Percentiles rank a stretch among this genome's conserved stretches.
phyloP scores from a whole-genome alignment of 2,797 vertebrate genomes.

The Helarctos malayanus region DNA sequence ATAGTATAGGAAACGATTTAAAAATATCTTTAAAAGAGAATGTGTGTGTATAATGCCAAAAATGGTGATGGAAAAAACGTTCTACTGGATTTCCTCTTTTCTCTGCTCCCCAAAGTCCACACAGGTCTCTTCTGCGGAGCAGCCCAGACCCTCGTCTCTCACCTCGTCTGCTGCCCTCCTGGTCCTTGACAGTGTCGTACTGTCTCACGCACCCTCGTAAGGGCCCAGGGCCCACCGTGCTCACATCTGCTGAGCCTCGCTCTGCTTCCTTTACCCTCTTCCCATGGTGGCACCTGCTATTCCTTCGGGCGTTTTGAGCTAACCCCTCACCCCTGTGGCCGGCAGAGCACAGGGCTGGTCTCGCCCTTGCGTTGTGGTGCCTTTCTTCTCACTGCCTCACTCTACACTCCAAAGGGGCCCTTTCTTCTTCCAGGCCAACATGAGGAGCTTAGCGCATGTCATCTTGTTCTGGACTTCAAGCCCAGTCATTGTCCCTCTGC shows the following conservation, averaged over 20 bases:
- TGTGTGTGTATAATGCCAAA: neutral
- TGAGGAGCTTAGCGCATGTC: neutral
- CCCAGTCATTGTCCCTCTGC: neutral
- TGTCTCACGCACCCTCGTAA: neutral
- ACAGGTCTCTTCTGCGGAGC: neutral
- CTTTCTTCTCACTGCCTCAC: neutral
- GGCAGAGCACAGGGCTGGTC: neutral
- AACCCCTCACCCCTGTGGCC: neutral
- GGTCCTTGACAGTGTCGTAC: neutral
- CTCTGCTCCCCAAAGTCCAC: neutral
- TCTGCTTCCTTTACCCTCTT: neutral
- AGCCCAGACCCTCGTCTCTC: neutral
- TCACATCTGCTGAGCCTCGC: neutral
- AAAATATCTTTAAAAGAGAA: slow-evolving; percentile 43
- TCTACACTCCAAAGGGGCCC: neutral
- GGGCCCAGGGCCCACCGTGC: neutral
- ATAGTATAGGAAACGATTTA: neutral
- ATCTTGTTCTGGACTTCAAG: neutral
- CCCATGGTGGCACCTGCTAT: neutral
- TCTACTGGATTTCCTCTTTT: neutral
- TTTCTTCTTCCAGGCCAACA: neutral
- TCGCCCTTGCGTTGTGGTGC: neutral
- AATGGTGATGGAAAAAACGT: neutral
- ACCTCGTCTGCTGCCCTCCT: neutral
- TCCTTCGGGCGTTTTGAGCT: neutral